Conservation (phyloP, 35 echinoderm and acorn worm species). For the Stichopus chloronotus region DNA sequence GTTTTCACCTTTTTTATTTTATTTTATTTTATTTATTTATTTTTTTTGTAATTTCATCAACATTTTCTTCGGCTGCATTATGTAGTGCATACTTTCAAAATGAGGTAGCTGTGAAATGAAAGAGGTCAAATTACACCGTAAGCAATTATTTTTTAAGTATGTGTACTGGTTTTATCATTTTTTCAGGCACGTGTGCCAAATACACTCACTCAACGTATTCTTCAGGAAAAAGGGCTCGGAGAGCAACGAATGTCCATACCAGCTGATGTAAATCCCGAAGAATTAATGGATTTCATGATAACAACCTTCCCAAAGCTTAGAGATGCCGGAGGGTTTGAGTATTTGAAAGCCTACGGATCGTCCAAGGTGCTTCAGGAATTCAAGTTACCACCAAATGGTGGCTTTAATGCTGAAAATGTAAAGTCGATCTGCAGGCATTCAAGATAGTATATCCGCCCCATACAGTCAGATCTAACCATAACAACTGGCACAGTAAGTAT, state of each 20-base stretch:
- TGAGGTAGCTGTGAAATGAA: background rate
- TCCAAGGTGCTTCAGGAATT: background rate
- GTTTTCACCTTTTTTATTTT: background rate
- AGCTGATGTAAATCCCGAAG: background rate
- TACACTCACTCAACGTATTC: conserved; percentile 2
- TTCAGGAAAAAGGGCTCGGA: background rate
- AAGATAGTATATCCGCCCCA: background rate
- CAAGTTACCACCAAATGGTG: conserved; percentile 1
- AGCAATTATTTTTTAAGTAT: background rate
- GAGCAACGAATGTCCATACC: conserved; percentile 7
- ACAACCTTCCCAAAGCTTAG: background rate
- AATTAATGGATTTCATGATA: background rate
- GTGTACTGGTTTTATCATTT: conserved; percentile 10
- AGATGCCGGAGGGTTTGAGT: background rate
- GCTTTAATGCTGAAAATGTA: conserved; percentile 4
- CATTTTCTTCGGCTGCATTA: background rate
- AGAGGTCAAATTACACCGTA: conserved; percentile 3
- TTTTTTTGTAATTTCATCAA: background rate
- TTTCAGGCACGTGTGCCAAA: conserved; percentile 7
- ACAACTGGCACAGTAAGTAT: conserved; percentile 8
- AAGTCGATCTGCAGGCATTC: background rate
- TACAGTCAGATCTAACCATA: conserved; percentile 8
- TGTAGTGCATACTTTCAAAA: conserved; percentile 2
- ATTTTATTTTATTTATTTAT: too few species aligned
- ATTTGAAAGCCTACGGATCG: background rate